Evolutionary conservation across 2,797 vertebrate species (phyloP), one percentile per base, ranked within the genome.

Genomic region (Sylvia borin): DNA sequence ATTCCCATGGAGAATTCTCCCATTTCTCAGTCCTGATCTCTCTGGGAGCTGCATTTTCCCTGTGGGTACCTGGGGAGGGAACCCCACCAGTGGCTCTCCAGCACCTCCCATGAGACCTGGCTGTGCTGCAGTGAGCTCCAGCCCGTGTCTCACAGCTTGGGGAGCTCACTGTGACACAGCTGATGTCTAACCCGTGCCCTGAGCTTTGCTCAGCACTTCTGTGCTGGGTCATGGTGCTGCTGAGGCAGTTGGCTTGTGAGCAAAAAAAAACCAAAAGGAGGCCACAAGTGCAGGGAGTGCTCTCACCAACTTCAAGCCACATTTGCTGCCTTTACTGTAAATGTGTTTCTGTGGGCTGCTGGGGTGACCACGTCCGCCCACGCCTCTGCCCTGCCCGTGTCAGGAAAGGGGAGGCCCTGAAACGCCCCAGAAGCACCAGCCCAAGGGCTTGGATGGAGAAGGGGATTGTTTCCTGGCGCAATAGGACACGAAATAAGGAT

Each of bases 111-210:
- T 1, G 31, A 10, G 53, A 27, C 11, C 53, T 29, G 8, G 31
- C 65, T 9, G 31, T 68, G 82, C 90, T 76, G 53, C 42, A 3
- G 22, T 0, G 34, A 19, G 43, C 13, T 25, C 50, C 19, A 9
- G 34, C 10, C 85, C 11, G 27, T 51, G 42, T 11, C 19, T 22
- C 15, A 11, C 48, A 24, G 13, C 47, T 16, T 0, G 1, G 5
- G 5, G 70, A 86, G 48, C 74, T n/a, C 7, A 0, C 1, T 6
- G 50, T 64, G 80, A 8, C 68, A 4, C 70, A 2, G 31, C 80
- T n/a, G 68, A 1, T 3, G 1, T 5, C 45, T 29, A 3, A 0
- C 4, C 48, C 0, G 0, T n/a, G 60, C 84, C 9, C 1, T 2
- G 5, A 5, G n/a, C 92, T 81, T 61, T 48, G 73, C 92, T 95